phyloP scores from a whole-genome alignment of 1,140 invertebrate species.

The Yoshiicerus persimilis region DNA sequence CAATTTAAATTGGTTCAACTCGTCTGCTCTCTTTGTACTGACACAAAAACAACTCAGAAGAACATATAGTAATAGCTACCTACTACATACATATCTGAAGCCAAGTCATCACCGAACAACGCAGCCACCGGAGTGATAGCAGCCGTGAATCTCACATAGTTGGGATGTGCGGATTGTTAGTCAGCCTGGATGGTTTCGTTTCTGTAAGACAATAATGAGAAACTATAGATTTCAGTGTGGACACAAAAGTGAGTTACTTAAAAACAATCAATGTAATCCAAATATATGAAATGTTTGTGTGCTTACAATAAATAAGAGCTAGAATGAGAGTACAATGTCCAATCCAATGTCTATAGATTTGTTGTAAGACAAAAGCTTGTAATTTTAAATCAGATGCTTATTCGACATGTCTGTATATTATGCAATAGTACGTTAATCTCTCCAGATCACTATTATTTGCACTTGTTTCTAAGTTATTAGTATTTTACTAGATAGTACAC shows the following conservation, averaged over 20 bases:
- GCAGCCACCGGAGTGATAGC: neutral
- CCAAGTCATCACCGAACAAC: neutral
- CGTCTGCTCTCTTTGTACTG: neutral
- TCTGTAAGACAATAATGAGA: neutral
- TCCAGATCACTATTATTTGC: neutral
- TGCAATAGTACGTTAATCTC: neutral
- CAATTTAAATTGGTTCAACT: conserved; percentile 8
- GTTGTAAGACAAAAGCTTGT: neutral
- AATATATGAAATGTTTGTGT: conserved; percentile 2
- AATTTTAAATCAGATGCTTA: neutral
- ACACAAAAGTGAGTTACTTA: conserved; percentile 1
- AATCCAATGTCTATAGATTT: conserved; percentile 15
- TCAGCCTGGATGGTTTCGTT: neutral
- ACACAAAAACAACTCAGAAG: neutral
- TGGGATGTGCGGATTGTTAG: neutral
- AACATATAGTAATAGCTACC: neutral
- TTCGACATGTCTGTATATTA: neutral
- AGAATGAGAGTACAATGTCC: conserved; percentile 14
- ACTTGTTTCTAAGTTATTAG: neutral
- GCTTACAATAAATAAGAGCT: conserved; percentile 10
- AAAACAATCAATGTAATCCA: conserved; percentile 10
- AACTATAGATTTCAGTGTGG: neutral
- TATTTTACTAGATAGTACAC: neutral
- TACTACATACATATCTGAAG: neutral
- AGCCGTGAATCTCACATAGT: neutral